phyloP scores from a whole-genome alignment of 2,113 vertebrate genomes.

The Atherinomorus stipes region DNA sequence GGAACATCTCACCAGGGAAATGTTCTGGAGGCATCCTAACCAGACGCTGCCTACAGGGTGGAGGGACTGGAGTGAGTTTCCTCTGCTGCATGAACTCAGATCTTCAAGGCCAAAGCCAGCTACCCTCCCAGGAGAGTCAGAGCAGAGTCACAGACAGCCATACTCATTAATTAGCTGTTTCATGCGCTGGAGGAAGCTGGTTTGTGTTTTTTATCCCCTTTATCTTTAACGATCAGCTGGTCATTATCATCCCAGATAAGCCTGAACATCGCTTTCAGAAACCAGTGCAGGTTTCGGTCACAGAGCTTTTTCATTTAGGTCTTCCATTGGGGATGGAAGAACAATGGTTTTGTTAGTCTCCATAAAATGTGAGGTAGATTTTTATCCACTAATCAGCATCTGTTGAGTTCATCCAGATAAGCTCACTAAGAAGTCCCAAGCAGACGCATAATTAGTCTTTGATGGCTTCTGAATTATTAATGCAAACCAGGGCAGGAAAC shows the following conservation, averaged over 20 bases:
- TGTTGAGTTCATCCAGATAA: background rate
- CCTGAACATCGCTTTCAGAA: no score
- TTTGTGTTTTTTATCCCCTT: background rate
- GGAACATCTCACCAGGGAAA: no score
- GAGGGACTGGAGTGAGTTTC: conserved; percentile 30
- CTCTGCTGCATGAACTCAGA: conserved; percentile 41
- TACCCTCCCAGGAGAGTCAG: conserved; percentile 22
- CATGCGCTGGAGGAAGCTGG: conserved; percentile 12
- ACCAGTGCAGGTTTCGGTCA: no score
- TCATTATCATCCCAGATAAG: no score
- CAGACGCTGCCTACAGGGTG: background rate
- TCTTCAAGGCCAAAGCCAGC: background rate
- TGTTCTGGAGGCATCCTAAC: no score
- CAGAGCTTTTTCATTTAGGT: no score
- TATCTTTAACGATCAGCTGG: no score
- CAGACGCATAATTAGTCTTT: background rate
- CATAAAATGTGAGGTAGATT: no score
- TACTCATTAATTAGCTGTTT: conserved; percentile 31
- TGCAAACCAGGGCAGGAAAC: background rate
- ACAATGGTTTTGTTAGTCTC: no score
- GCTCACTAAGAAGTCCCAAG: background rate
- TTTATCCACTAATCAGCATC: no score
- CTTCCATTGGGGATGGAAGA: no score
- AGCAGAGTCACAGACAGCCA: conserved; percentile 41
- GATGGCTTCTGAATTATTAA: background rate